phyloP scores from a whole-genome alignment of 2,888 invertebrate genomes.

The Drosophila diplacantha region DNA sequence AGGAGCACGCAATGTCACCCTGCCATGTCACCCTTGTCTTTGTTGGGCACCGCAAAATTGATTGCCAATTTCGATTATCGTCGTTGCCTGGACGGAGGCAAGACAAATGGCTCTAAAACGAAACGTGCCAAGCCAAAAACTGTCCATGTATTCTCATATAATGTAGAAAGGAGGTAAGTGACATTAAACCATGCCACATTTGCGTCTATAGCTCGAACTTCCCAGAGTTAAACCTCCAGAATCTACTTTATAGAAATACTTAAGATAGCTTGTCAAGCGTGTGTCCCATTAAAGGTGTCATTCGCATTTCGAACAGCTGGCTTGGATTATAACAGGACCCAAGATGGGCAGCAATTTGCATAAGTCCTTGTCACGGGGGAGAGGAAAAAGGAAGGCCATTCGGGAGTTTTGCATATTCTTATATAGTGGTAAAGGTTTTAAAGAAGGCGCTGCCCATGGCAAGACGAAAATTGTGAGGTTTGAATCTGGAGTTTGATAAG shows the following conservation, averaged over 20 bases:
- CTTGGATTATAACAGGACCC: slow-evolving; percentile 27
- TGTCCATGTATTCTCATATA: background rate
- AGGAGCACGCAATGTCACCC: slow-evolving; percentile 17
- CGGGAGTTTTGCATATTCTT: slow-evolving; percentile 11
- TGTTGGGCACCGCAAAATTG: slow-evolving; percentile 25
- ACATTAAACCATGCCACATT: slow-evolving; percentile 5
- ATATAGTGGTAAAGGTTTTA: background rate
- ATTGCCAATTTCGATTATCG: slow-evolving; percentile 39
- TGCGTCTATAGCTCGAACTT: background rate
- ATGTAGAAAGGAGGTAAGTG: slow-evolving; percentile 9
- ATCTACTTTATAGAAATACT: slow-evolving; percentile 32
- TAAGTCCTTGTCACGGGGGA: slow-evolving; percentile 38
- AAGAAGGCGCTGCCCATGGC: background rate
- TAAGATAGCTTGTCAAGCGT: slow-evolving; percentile 50
- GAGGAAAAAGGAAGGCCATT: slow-evolving; percentile 11
- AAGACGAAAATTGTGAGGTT: background rate
- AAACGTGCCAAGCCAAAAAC: slow-evolving; percentile 2
- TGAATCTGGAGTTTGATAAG: background rate
- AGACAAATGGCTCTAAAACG: slow-evolving; percentile 24
- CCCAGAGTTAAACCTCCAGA: slow-evolving; percentile 29
- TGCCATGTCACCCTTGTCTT: background rate
- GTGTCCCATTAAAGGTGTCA: slow-evolving; percentile 54
- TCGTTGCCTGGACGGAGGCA: slow-evolving; percentile 11
- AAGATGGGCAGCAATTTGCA: slow-evolving; percentile 35
- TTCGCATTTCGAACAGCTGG: slow-evolving; percentile 23